Conservation (phyloP, 2,113 vertebrate genomes). For the Sinocyclocheilus anophthalmus region DNA sequence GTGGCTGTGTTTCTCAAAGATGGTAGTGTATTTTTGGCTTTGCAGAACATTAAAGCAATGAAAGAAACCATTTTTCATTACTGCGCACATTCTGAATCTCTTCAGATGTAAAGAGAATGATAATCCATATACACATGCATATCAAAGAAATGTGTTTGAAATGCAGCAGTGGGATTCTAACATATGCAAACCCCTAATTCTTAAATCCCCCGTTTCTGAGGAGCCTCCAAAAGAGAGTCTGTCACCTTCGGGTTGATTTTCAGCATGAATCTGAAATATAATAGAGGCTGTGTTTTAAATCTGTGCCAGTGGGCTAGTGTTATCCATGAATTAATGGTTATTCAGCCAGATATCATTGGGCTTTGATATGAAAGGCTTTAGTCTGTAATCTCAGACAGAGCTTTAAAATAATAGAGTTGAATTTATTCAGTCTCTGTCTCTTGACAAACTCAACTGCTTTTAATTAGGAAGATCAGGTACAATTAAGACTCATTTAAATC, state of each 20-base stretch:
- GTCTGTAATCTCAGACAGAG: neutral
- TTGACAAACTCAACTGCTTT: neutral
- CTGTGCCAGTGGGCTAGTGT: slow-evolving; percentile 39
- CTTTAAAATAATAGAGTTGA: neutral
- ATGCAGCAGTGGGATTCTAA: neutral
- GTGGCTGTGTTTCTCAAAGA: neutral
- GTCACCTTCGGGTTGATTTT: slow-evolving; percentile 13
- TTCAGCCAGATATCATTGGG: neutral
- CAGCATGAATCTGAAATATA: slow-evolving; percentile 20
- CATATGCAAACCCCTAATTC: slow-evolving; percentile 8
- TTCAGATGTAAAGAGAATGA: slow-evolving; percentile 8
- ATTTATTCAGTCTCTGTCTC: neutral
- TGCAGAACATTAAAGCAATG: slow-evolving; percentile 5
- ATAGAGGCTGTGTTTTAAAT: slow-evolving; percentile 34
- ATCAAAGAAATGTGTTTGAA: neutral
- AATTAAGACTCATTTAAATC: neutral
- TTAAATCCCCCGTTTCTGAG: neutral
- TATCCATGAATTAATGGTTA: slow-evolving; percentile 10
- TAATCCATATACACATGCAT: neutral
- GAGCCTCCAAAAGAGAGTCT: neutral
- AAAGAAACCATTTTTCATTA: neutral
- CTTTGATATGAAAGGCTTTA: neutral
- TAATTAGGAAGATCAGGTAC: neutral
- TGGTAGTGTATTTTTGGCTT: neutral
- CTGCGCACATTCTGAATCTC: neutral